Evolutionary conservation across 2,888 invertebrate genomes (phyloP), one percentile per base, ranked within the genome.

Genomic region (Caenorhabditis becei): DNA sequence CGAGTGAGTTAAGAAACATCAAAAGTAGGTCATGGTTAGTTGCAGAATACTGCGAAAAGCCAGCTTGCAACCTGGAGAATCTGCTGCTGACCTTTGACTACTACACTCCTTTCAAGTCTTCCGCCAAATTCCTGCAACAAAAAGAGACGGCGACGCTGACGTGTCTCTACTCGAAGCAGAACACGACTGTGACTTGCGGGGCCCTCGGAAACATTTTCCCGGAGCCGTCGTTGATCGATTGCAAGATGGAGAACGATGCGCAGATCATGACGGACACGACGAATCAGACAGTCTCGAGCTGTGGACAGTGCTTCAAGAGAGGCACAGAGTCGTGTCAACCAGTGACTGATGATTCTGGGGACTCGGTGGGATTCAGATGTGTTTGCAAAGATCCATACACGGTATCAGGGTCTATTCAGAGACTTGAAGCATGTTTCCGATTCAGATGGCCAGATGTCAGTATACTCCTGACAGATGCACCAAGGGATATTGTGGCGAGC

Each of bases 21-120:
- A 35, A 10, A 35, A 37, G 24, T n/a, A 23, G 49, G 32, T 20
- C 26, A 5, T 23, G 63, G 4, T 18, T 5, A 32, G 49, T 65
- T 72, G 49, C 58, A 72, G 72, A 72, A 37, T 65, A 63, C 26
- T 63, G 65, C 14, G 35, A 53, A 18, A 2, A 16, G 3, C 56
- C 35, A 8, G 26, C 26, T 16, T 72, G 72, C 10, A 23, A 72
- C 16, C 35, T 72, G 4, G 72, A 65, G 10, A 49, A 47, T 1
- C 28, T 63, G 11, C 44, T 72, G 20, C 26, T 56, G 0, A 56
- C 71, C 11, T 72, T 63, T 28, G 63, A 41, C 18, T 72, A 44
- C 47, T 54, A 24, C 44, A 2, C 53, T 5, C 24, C 20, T n/a
- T 72, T 72, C 56, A 51, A 35, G 5, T 24, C 24, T 8, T 41